Evolutionary conservation across 2,113 vertebrate genomes (phyloP), one percentile per base, ranked within the genome.

Genomic region (Podarcis cretensis): DNA sequence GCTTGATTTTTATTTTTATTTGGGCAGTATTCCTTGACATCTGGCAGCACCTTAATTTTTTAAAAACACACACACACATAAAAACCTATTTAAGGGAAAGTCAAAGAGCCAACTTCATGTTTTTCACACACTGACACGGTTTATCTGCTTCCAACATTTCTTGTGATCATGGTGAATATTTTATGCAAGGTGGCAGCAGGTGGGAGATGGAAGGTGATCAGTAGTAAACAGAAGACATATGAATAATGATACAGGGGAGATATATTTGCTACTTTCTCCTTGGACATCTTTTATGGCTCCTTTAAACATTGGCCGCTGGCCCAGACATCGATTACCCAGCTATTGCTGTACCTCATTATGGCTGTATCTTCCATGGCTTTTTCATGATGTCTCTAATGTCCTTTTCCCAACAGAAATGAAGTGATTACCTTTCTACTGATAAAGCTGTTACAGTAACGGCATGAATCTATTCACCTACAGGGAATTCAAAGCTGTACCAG

Each of bases 391-490:
- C 88, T 84, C 91, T 66, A 89, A 93, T n/a, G 83, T 4, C 86
- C 25, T 73, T 3, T 91, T 92, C 81, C 75, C 73, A 93, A 84
- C 83, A 48, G 30, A 89, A 84, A 65, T 1, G 81, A 92, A 89
- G 40, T 89, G 90, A 76, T 86, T 89, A 73, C 43, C 85, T 92
- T 92, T 86, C 27, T 73, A 85, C 77, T 89, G 74, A 35, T 90
- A 92, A 13, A 89, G 79, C 65, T 85, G 76, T 85, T 88, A 86
- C 82, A 93, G 87, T 80, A 92, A 89, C 88, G 63, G 8, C 76
- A 76, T 89, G 88, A 68, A 92, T 63, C 30, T 23, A 25, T 80
- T 77, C 75, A 10, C 40, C 85, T 37, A 1, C 7, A 0, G n/a
- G 59, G 89, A 89, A 85, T 91, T 91, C 37, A 91, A 89, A 92